These are phyloP conservation scores for Cebus imitator DNA, from an alignment of 2,113 vertebrate species.

Conservation along the genomic window DNA sequence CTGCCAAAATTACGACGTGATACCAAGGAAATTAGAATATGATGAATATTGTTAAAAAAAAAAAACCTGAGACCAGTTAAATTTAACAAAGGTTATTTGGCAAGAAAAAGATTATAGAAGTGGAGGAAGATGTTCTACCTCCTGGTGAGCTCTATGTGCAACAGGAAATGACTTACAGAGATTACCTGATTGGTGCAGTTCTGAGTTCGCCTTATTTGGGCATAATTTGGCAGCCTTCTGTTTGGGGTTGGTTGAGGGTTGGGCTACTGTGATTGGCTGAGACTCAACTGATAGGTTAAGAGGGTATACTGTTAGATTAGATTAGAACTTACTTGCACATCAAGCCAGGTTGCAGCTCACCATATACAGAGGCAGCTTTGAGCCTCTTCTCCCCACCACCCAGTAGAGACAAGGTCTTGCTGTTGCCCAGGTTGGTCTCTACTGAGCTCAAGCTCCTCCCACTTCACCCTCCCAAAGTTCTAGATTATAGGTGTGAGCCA, in stretches of 20 bases:
- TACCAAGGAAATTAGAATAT: background rate
- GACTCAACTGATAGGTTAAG: background rate
- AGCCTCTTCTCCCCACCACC: too few species aligned
- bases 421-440: too few species aligned
- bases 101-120: background rate
- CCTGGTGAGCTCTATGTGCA: background rate
- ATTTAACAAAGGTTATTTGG: background rate
- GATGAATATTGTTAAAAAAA: background rate
- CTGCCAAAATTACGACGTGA: conserved; percentile 4
- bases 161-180: background rate
- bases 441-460: too few species aligned
- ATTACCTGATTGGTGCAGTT: background rate
- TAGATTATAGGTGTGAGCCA: too few species aligned
- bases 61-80: background rate
- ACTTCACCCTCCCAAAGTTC: too few species aligned
- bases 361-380: background rate
- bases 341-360: background rate
- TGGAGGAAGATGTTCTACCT: background rate
- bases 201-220: background rate
- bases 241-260: background rate
- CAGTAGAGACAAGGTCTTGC: too few species aligned
- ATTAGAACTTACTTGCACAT: background rate
- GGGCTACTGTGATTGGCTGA: background rate
- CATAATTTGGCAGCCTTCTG: background rate
- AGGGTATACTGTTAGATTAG: background rate